Evolutionary conservation across 2,113 vertebrate genomes (phyloP).

Genomic region (Cisticola juncidis): DNA sequence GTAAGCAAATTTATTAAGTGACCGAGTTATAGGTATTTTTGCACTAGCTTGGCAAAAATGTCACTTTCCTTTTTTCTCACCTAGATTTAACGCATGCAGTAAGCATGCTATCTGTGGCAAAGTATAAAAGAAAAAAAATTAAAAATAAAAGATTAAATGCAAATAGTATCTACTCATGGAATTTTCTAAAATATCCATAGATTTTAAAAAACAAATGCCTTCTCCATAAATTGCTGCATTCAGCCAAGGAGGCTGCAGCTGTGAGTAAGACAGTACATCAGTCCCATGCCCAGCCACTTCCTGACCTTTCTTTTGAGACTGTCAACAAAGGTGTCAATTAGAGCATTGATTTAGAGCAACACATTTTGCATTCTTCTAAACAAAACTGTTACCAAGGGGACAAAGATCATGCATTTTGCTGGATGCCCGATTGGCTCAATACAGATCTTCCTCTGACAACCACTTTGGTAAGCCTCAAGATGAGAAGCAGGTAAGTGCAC

Average conservation of each 20-base stretch:
- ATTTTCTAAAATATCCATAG: not conserved
- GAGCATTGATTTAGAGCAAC: constrained; percentile 25
- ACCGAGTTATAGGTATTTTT: not conserved
- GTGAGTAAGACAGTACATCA: not conserved
- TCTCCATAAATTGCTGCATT: not conserved
- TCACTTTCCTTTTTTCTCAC: not conserved
- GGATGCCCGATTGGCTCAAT: not conserved
- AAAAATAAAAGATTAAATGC: not conserved
- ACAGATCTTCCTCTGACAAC: not conserved
- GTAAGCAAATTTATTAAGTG: not conserved
- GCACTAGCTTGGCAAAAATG: not conserved
- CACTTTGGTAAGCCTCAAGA: not conserved
- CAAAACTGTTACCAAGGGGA: constrained; percentile 12
- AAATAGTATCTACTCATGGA: not conserved
- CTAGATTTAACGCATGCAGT: not conserved
- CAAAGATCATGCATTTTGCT: constrained; percentile 8
- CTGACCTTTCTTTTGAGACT: constrained; percentile 34
- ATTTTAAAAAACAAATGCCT: not conserved
- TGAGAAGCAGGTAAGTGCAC: not conserved
- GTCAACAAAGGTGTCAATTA: constrained; percentile 48
- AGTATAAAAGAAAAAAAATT: not conserved
- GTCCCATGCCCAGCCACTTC: not conserved
- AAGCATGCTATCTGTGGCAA: not conserved
- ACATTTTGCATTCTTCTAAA: constrained; percentile 12
- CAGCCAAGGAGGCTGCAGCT: not conserved